These are phyloP conservation scores for Varanus salvator DNA, from an alignment of 2,113 vertebrate genomes.

Conservation along the genomic window DNA sequence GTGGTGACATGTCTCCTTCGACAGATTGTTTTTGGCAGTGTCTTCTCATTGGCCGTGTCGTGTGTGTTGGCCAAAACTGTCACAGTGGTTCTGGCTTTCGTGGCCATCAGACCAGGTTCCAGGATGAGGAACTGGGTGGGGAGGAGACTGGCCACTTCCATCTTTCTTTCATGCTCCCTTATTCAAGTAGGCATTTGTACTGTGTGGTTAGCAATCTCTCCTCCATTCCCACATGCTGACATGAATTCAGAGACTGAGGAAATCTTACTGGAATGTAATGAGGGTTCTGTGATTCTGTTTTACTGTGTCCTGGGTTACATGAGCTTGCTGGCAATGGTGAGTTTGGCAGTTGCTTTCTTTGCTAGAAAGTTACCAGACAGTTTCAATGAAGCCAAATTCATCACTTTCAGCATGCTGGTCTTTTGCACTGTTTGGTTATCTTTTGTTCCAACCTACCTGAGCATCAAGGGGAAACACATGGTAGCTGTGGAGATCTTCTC, in stretches of 20 bases:
- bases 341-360: constrained; percentile 1
- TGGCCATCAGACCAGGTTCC: constrained; percentile 22
- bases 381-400: constrained; percentile 16
- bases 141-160: neutral
- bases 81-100: constrained; percentile 33
- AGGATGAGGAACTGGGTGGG: neutral
- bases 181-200: constrained; percentile 2
- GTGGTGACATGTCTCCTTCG: neutral
- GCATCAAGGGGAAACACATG: neutral
- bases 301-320: neutral
- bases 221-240: neutral
- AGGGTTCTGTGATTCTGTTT: neutral
- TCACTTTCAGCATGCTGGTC: constrained; percentile 18
- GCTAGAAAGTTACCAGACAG: neutral
- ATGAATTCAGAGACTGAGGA: neutral
- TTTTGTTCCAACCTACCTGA: constrained; percentile 9
- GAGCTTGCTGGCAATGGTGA: neutral
- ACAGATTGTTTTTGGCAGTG: constrained; percentile 17
- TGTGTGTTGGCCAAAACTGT: constrained; percentile 26
- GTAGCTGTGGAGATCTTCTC: too few species aligned
- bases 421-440: constrained; percentile 7
- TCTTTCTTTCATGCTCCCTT: neutral
- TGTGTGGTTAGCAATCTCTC: neutral
- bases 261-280: constrained; percentile 14
- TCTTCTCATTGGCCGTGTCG: constrained; percentile 32